These are phyloP conservation scores for Ciconia nigra DNA, from an alignment of 2,797 vertebrate genomes.

Conservation along the genomic window DNA sequence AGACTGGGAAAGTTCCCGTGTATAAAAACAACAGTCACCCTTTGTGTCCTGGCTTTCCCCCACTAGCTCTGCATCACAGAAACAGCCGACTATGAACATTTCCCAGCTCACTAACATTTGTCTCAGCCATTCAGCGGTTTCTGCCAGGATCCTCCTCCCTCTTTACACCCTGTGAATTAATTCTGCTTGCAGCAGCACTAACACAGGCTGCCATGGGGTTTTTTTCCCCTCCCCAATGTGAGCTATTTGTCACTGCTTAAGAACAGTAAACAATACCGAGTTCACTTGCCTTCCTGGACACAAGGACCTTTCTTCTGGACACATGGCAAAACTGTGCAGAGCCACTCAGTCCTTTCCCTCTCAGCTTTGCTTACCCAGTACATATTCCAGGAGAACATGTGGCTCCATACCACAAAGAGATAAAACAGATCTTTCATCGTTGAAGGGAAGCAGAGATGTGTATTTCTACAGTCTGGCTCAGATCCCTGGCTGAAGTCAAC, in stretches of 20 bases:
- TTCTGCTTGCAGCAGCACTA: constrained; percentile 57
- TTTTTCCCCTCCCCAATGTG: background rate
- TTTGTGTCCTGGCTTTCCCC: background rate
- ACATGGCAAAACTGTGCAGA: background rate
- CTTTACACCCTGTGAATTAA: constrained; percentile 49
- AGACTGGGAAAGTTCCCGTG: fast-evolving
- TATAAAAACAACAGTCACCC: background rate
- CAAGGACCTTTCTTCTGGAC: background rate
- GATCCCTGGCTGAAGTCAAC: constrained; percentile 2
- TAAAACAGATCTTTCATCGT: background rate
- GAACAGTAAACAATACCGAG: background rate
- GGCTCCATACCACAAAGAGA: background rate
- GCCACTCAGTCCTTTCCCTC: background rate
- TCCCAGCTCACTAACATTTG: background rate
- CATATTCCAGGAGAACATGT: background rate
- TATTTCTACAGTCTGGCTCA: background rate
- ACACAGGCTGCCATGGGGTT: background rate
- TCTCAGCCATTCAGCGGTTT: constrained; percentile 54
- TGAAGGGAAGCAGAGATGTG: background rate
- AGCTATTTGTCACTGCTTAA: background rate
- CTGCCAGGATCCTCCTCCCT: constrained; percentile 34
- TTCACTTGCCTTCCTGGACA: background rate
- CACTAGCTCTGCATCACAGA: background rate
- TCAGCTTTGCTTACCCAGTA: background rate
- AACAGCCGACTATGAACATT: constrained; percentile 24